Evolutionary conservation across 2,888 invertebrate genomes (phyloP).

Genomic region (Malacosoma neustria): DNA sequence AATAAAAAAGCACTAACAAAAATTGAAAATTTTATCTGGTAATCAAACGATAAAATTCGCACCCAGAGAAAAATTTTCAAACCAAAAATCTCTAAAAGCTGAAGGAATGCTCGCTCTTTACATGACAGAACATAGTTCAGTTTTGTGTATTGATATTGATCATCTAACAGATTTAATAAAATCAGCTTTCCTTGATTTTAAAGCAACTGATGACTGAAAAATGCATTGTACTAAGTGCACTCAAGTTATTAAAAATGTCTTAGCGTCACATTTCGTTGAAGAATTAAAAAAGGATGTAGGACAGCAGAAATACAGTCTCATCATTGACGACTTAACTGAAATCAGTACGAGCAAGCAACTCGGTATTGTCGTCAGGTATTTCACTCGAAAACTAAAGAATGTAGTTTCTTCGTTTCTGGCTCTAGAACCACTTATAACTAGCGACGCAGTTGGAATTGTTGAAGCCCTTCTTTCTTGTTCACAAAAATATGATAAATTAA

Average conservation of each 20-base stretch:
- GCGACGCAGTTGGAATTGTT: conserved; percentile 5
- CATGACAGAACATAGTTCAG: too few relatives aligned
- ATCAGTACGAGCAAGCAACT: conserved; percentile 8
- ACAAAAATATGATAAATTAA: conserved; percentile 10
- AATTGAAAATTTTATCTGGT: conserved; percentile 1
- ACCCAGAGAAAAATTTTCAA: conserved; percentile 2
- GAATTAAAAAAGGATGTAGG: conserved; percentile 3
- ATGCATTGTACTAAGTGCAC: conserved; percentile 9
- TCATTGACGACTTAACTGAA: conserved; percentile 11
- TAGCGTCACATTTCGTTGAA: conserved; percentile 5
- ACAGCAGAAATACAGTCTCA: conserved; percentile 5
- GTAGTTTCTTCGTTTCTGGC: conserved; percentile 5
- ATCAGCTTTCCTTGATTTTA: conserved; percentile 5
- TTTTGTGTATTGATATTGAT: too few relatives aligned
- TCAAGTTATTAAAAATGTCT: conserved; percentile 8
- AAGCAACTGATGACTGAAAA: conserved; percentile 7
- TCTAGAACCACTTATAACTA: conserved; percentile 4
- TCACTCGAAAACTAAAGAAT: conserved; percentile 5
- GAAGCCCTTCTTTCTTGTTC: conserved; percentile 1
- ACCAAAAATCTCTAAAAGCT: too few relatives aligned
- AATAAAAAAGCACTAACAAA: conserved; percentile 4
- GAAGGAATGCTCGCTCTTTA: too few relatives aligned
- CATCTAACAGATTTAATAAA: conserved; percentile 1
- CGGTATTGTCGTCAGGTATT: conserved; percentile 9
- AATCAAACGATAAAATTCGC: conserved; percentile 2